Conservation (phyloP, 2,888 invertebrate genomes). For the Camponotus fellah region DNA sequence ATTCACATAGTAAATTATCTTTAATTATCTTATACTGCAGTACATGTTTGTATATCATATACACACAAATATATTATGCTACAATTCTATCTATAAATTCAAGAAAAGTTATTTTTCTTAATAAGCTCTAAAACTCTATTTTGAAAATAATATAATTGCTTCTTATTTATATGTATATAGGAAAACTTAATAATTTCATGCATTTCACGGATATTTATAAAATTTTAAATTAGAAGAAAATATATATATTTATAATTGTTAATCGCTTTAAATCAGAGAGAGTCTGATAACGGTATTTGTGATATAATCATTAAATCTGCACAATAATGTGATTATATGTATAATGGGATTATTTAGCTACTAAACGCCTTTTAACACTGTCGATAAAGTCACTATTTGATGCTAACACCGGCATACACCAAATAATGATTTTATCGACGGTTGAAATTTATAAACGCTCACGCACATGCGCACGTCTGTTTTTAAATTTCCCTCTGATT, state of each 20-base stretch:
- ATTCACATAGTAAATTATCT: slow-evolving; percentile 47
- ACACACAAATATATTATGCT: neutral
- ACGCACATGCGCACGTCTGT: no score
- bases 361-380: no score
- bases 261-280: no score
- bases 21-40: slow-evolving; percentile 12
- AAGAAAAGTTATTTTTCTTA: neutral
- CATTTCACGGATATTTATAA: neutral
- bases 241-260: no score
- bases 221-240: neutral
- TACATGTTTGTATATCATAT: neutral
- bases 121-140: neutral
- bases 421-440: neutral
- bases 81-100: neutral
- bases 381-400: neutral
- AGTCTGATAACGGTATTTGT: no score
- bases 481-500: neutral
- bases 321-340: no score
- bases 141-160: no score
- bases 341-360: no score
- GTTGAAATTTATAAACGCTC: neutral
- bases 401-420: neutral
- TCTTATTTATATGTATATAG: no score
- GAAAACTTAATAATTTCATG: no score
- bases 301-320: no score